Conservation (phyloP, 2,797 vertebrate genomes). For the Falco rusticolus region DNA sequence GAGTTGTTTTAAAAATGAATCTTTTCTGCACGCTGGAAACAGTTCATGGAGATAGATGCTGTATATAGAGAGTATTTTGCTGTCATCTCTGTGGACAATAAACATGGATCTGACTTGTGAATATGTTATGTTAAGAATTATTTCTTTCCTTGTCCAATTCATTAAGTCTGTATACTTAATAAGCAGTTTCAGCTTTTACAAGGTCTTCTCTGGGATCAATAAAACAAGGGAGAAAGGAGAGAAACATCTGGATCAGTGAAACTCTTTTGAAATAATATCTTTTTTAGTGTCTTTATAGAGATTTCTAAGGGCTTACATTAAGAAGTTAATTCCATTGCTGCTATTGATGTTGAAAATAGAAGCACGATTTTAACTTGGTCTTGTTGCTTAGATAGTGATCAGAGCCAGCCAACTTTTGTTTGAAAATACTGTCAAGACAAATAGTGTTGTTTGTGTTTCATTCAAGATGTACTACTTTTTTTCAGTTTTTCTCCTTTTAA, state of each 20-base stretch:
- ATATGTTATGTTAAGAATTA: slow-evolving; percentile 47
- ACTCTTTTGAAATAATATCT: slow-evolving; percentile 36
- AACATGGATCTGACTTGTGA: slow-evolving; percentile 40
- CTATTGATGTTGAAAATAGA: slow-evolving; percentile 51
- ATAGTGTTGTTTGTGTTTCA: background rate
- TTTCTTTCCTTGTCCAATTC: slow-evolving; percentile 56
- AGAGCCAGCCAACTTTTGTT: slow-evolving; percentile 1
- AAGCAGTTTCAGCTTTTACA: slow-evolving; percentile 35
- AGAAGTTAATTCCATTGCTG: slow-evolving; percentile 21
- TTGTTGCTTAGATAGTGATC: slow-evolving; percentile 13
- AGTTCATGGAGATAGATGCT: background rate
- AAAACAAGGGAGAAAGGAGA: slow-evolving; percentile 29
- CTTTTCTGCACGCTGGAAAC: slow-evolving; percentile 5
- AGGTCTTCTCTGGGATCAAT: slow-evolving; percentile 51
- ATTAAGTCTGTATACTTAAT: slow-evolving; percentile 61
- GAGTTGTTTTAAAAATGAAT: background rate
- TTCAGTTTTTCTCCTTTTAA: background rate
- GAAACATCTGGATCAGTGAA: slow-evolving; percentile 66
- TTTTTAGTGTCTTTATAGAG: slow-evolving; percentile 36
- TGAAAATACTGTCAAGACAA: background rate
- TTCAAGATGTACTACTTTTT: background rate
- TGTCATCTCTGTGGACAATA: background rate
- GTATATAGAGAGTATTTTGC: background rate
- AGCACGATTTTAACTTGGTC: background rate
- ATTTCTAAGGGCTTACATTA: slow-evolving; percentile 9